A percentile compares a stretch with the other conserved stretches of the same genome.
These are phyloP conservation scores for chimpanzee (Pan troglodytes) DNA, from an alignment of 2,113 vertebrate genomes.

Conservation along the genomic window DNA sequence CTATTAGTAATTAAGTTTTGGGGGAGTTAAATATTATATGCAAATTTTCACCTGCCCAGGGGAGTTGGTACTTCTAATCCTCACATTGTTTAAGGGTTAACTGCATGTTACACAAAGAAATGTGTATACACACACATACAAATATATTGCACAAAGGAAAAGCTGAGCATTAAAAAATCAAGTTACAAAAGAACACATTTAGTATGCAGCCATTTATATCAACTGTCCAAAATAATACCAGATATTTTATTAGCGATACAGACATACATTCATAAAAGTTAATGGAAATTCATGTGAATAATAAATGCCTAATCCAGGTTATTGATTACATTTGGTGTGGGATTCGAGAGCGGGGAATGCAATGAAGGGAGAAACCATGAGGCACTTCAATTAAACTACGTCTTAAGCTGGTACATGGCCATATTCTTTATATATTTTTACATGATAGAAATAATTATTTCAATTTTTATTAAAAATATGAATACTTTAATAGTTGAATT, in stretches of 20 bases:
- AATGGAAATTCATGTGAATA: not conserved
- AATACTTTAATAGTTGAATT: not conserved
- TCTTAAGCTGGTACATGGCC: not conserved
- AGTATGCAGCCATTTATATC: not conserved
- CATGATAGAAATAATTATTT: not conserved
- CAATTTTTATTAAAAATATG: slow-evolving; percentile 9
- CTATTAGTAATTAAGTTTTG: not conserved
- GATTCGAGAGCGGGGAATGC: not conserved
- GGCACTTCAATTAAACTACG: not conserved
- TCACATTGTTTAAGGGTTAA: not conserved
- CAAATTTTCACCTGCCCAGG: not conserved
- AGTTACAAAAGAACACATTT: not conserved
- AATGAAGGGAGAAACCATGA: not conserved
- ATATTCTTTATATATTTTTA: not conserved
- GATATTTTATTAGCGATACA: not conserved
- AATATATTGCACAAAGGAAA: not conserved
- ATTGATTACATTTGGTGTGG: not conserved
- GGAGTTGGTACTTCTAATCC: not conserved
- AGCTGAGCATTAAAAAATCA: not conserved
- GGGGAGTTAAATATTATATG: not conserved
- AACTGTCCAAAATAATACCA: not conserved
- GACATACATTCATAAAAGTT: not conserved
- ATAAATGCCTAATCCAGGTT: not conserved
- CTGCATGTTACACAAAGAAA: not conserved
- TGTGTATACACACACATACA: not conserved